Percentiles rank a stretch among this genome's conserved stretches.
Conservation (phyloP, 2,888 invertebrate species). For the Pardosa pseudoannulata region DNA sequence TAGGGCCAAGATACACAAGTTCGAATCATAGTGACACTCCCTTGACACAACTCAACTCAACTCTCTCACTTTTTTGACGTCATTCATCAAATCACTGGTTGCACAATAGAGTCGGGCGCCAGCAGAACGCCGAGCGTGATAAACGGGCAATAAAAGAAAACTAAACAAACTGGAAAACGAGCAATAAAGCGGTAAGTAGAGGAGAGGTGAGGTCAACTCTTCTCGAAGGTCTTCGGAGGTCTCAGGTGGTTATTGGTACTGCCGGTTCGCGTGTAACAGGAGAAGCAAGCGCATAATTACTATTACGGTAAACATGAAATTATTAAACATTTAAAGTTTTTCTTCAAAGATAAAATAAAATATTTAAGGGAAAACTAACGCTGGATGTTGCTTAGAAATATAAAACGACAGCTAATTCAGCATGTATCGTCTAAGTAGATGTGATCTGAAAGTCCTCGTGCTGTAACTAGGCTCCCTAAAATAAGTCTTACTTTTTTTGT, state of each 20-base stretch:
- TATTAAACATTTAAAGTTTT: too few species aligned
- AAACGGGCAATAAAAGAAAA: slow-evolving; percentile 49
- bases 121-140: slow-evolving; percentile 28
- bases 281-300: too few species aligned
- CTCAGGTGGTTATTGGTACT: background rate
- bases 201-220: slow-evolving; percentile 53
- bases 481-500: too few species aligned
- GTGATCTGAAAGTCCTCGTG: too few species aligned
- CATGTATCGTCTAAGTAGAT: too few species aligned
- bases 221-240: background rate
- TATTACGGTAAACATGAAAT: too few species aligned
- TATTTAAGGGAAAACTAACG: too few species aligned
- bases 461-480: too few species aligned
- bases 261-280: background rate
- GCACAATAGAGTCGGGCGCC: slow-evolving; percentile 26
- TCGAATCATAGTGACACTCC: background rate
- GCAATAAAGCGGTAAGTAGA: slow-evolving; percentile 21
- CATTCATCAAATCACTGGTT: slow-evolving; percentile 16
- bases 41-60: slow-evolving; percentile 15
- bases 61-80: slow-evolving; percentile 11
- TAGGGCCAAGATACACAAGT: background rate
- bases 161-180: slow-evolving; percentile 35
- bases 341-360: too few species aligned
- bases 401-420: too few species aligned
- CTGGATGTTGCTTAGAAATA: too few species aligned